These are phyloP conservation scores for Troilus luridus DNA, from an alignment of 2,888 invertebrate genomes.

Conservation along the genomic window DNA sequence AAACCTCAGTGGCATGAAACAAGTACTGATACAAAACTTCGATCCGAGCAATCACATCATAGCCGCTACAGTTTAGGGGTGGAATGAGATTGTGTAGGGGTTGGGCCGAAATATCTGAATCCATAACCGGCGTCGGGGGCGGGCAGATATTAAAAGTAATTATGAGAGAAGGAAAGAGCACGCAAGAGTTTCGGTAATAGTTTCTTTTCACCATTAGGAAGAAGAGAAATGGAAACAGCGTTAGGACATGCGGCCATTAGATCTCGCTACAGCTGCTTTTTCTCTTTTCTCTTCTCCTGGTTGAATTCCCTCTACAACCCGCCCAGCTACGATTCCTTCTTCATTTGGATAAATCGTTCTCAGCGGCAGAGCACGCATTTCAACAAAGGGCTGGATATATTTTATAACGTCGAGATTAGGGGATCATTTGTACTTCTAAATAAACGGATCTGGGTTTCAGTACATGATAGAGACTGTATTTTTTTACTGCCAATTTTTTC, in stretches of 20 bases:
- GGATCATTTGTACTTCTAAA: too few species aligned
- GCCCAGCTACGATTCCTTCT: not conserved
- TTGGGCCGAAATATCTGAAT: not conserved
- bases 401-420: not conserved
- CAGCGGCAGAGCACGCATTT: not conserved
- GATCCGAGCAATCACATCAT: not conserved
- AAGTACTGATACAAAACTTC: not conserved
- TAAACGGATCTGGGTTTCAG: too few species aligned
- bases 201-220: constrained; percentile 9
- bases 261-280: not conserved
- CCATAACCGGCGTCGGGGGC: not conserved
- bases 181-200: constrained; percentile 12
- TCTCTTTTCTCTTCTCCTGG: not conserved
- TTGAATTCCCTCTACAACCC: not conserved
- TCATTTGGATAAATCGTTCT: not conserved
- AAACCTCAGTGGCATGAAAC: not conserved
- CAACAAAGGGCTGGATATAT: not conserved
- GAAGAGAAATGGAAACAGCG: constrained; percentile 15
- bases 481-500: too few species aligned
- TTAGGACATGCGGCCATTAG: constrained; percentile 11
- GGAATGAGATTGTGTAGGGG: not conserved
- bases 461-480: too few species aligned
- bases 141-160: constrained; percentile 42
- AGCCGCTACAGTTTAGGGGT: not conserved
- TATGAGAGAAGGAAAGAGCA: constrained; percentile 6